Conservation (phyloP, 2,113 vertebrate species). For the Thunnus maccoyii region DNA sequence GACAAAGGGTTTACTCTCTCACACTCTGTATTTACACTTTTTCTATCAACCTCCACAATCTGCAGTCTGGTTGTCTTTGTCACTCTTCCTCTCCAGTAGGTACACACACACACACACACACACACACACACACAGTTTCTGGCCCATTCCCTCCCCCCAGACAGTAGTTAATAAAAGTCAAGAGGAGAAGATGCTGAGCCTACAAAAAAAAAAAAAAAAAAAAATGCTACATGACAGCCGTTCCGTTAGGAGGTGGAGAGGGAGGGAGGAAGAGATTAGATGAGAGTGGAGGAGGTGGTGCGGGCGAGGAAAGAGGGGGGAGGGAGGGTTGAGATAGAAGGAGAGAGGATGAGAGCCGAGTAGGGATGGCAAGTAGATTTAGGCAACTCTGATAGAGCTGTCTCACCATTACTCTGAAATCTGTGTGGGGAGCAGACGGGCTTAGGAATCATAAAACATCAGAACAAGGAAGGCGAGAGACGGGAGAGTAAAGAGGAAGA, state of each 20-base stretch:
- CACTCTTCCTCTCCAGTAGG: neutral
- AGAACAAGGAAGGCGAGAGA: slow-evolving; percentile 48
- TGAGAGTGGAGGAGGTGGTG: slow-evolving; percentile 49
- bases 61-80: slow-evolving; percentile 10
- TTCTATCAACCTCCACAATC: neutral
- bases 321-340: slow-evolving; percentile 1
- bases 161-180: slow-evolving; percentile 51
- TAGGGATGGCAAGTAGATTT: slow-evolving; percentile 58
- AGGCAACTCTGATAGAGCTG: slow-evolving; percentile 57
- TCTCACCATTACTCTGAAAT: slow-evolving; percentile 57
- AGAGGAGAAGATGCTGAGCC: slow-evolving; percentile 44
- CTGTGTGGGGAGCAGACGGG: slow-evolving; percentile 41
- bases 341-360: slow-evolving; percentile 27
- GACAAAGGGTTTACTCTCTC: neutral
- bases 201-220: slow-evolving; percentile 9
- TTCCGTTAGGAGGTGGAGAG: slow-evolving; percentile 7
- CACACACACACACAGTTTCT: neutral
- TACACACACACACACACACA: neutral
- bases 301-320: slow-evolving; percentile 21
- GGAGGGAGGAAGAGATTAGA: slow-evolving; percentile 38
- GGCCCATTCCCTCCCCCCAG: slow-evolving; percentile 21
- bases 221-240: slow-evolving; percentile 50
- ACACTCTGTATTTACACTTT: neutral
- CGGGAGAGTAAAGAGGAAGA: slow-evolving; percentile 42
- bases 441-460: slow-evolving; percentile 64